Base-by-base conservation (phyloP, 1,140 invertebrate genomes). In the Drosophila quadrilineata region DNA sequence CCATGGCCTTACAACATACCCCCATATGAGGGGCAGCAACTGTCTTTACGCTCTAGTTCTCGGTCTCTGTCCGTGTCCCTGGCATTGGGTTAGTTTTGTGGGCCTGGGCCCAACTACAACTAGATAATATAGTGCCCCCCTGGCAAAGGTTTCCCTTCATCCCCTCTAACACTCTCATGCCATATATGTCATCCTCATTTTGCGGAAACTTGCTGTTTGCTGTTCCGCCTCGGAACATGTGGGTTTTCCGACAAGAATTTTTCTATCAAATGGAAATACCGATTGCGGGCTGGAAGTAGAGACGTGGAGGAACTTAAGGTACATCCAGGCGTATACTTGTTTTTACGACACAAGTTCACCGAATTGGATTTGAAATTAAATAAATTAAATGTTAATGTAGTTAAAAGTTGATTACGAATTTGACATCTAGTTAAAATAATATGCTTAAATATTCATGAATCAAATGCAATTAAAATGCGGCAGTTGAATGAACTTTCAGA, bases 231-330 rank as follows among this genome's bases (percentile, higher is more conserved):
- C 5, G n/a, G 54, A 60, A 67, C 57, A 72, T 59, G 68, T 53
- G 69, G 74, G 74, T 33, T 77, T 76, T 76, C 63, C 68, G 49
- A 56, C 26, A 66, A 67, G 62, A 68, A 71, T 82, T 72, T n/a
- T 53, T 50, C 46, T 43, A 19, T 28, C 65, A 57, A 80, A 33
- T 67, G 71, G 52, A 74, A 65, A 62, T 77, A 53, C 53, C 52
- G 50, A 75, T 70, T 69, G 77, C 38, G 21, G 9, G 35, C 9
- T 19, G 12, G 8, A 14, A n/a, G 38, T 40, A 6, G 19, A 19
- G n/a, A 8, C n/a, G 9, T 3, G n/a, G 19, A 10, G 28, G 22
- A 10, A 35, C 19, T 6, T 9, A 43, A 43, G 19, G 22, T 26
- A 43, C 28, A 24, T n/a, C n/a, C n/a, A n/a, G n/a, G n/a, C n/a